These are phyloP conservation scores for Pandion haliaetus DNA, from an alignment of 2,113 vertebrate genomes.

Conservation along the genomic window DNA sequence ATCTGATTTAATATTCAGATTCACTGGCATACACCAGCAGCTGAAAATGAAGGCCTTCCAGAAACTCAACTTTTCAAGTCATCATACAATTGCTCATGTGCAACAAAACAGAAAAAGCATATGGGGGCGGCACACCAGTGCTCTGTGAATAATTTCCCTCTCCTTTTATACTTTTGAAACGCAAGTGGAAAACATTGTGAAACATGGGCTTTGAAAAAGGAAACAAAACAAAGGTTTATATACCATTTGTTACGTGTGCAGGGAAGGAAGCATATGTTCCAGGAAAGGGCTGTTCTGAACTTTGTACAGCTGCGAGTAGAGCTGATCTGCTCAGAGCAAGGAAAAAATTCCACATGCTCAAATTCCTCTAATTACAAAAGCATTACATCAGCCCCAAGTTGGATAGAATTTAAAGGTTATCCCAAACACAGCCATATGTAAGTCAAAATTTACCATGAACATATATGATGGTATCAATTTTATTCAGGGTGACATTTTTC, in stretches of 20 bases:
- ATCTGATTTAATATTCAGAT: constrained; percentile 60
- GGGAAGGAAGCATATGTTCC: not conserved
- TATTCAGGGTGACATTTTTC: constrained; percentile 58
- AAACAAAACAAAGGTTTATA: not conserved
- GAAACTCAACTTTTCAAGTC: not conserved
- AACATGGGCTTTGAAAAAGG: accelerated
- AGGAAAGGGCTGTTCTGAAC: not conserved
- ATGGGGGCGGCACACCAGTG: not conserved
- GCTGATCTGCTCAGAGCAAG: not conserved
- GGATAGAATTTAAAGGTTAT: constrained; percentile 7
- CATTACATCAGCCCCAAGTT: not conserved
- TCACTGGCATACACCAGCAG: not conserved
- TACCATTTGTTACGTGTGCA: accelerated
- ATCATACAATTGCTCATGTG: not conserved
- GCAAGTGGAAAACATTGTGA: not conserved
- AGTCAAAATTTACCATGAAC: not conserved
- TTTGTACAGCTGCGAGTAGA: not conserved
- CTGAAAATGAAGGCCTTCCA: constrained; percentile 38
- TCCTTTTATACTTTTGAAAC: not conserved
- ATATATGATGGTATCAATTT: not conserved
- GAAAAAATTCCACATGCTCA: not conserved
- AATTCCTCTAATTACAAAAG: not conserved
- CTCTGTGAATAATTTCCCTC: not conserved
- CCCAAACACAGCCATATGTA: not conserved
- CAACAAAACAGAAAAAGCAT: constrained; percentile 29